phyloP scores from a whole-genome alignment of 2,888 invertebrate genomes.

The Prosopocoilus inquinatus region DNA sequence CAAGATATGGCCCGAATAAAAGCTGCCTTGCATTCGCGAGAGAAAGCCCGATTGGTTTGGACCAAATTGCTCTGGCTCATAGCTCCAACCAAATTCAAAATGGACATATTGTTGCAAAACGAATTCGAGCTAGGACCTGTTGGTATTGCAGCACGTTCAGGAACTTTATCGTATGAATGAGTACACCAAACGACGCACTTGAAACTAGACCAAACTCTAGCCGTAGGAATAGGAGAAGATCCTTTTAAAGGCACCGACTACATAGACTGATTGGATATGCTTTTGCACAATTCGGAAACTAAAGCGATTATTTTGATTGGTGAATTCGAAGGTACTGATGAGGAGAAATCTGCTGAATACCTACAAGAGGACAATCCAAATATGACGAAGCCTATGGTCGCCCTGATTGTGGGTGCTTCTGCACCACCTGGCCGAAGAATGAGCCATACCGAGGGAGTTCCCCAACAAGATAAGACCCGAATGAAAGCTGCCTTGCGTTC shows the following conservation, averaged over 20 bases:
- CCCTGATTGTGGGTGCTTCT: conserved; percentile 5
- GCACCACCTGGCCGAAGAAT: conserved; percentile 5
- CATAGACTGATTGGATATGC: conserved; percentile 7
- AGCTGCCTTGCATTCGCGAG: background rate
- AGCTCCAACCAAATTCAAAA: conserved; percentile 3
- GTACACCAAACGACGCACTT: conserved; percentile 6
- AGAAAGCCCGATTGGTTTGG: conserved; percentile 5
- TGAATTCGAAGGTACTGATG: conserved; percentile 7
- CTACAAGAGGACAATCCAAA: conserved; percentile 1
- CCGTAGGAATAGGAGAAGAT: conserved; percentile 10
- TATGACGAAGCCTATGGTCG: conserved; percentile 2
- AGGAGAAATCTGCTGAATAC: conserved; percentile 9
- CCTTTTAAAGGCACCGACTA: conserved; percentile 5
- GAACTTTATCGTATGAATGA: conserved; percentile 9
- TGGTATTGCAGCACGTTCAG: conserved; percentile 10
- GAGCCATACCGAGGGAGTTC: conserved; percentile 8
- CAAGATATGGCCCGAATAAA: conserved; percentile 9
- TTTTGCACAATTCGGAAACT: conserved; percentile 4
- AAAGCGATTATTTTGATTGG: conserved; percentile 9
- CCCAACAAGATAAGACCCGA: conserved; percentile 8
- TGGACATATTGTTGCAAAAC: conserved; percentile 6
- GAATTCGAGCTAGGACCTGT: background rate
- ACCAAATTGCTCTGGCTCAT: conserved; percentile 9
- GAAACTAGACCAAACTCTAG: conserved; percentile 7
- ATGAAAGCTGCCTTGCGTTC: background rate